Evolutionary conservation across 2,888 invertebrate genomes (phyloP).

Genomic region (Meteorus cinctellus): DNA sequence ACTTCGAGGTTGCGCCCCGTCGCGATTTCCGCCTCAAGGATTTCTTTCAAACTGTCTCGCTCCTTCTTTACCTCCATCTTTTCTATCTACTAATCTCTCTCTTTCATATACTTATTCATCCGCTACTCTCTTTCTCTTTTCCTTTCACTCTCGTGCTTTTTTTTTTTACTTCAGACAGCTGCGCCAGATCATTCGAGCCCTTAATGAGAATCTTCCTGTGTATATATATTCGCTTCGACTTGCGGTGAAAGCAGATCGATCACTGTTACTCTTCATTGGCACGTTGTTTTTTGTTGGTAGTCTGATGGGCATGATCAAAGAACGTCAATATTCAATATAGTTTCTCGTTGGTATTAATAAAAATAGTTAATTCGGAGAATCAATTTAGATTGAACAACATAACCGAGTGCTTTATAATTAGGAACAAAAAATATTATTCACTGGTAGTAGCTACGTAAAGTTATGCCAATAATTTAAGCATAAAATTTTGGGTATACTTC

Average conservation of each 20-base stretch:
- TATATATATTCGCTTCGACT: neutral
- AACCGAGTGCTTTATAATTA: too few species aligned
- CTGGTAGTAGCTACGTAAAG: too few species aligned
- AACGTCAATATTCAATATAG: neutral
- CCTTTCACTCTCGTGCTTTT: conserved; percentile 1
- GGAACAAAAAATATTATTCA: too few species aligned
- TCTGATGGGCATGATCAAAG: conserved; percentile 3
- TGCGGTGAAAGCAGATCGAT: conserved; percentile 21
- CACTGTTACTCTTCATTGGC: conserved; percentile 8
- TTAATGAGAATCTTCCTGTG: conserved; percentile 35
- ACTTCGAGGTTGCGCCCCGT: conserved; percentile 52
- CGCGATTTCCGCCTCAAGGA: conserved; percentile 54
- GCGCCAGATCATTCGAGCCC: conserved; percentile 34
- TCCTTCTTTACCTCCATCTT: neutral
- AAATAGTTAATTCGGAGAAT: neutral
- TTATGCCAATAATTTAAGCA: too few species aligned
- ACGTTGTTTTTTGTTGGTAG: neutral
- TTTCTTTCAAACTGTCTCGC: conserved; percentile 48
- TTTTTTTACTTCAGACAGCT: neutral
- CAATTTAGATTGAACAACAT: too few species aligned
- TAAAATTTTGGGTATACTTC: too few species aligned
- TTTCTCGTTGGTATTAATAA: neutral
- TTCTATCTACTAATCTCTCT: conserved; percentile 31
- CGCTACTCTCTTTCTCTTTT: neutral
- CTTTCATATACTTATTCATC: conserved; percentile 11